These are phyloP conservation scores for Drosophila oshimai DNA, from an alignment of 1,140 invertebrate species.

Conservation along the genomic window DNA sequence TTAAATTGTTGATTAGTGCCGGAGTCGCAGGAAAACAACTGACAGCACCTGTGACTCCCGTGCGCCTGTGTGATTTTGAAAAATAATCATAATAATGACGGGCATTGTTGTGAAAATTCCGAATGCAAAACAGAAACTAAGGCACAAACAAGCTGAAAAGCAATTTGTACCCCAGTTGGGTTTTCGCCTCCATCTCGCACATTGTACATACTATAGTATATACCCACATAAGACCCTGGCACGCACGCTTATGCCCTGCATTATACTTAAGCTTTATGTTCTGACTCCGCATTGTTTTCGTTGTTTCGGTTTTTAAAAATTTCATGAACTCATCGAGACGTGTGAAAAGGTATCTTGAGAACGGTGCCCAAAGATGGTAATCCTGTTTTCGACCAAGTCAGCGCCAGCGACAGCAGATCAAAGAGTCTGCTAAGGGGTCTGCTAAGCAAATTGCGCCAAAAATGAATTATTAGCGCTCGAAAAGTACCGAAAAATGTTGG, in stretches of 20 bases:
- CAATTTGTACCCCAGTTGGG: conserved; percentile 56
- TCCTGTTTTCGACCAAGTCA: conserved; percentile 50
- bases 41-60: conserved; percentile 43
- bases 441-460: conserved; percentile 74
- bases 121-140: conserved; percentile 53
- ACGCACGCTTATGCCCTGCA: conserved; percentile 65
- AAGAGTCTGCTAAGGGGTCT: conserved; percentile 10
- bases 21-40: conserved; percentile 44
- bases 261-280: conserved; percentile 73
- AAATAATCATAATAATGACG: conserved; percentile 79
- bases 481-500: conserved; percentile 55
- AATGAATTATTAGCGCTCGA: conserved; percentile 77
- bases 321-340: conserved; percentile 71
- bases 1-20: conserved; percentile 80
- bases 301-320: conserved; percentile 59
- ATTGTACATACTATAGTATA: not conserved
- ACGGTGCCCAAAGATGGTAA: conserved; percentile 43
- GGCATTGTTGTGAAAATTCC: conserved; percentile 70
- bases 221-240: conserved; percentile 49
- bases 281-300: conserved; percentile 54
- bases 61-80: conserved; percentile 58
- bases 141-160: conserved; percentile 52
- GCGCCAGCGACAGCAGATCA: conserved; percentile 13
- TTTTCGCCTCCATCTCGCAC: not conserved
- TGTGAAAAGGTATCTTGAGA: conserved; percentile 59